Base-by-base conservation (phyloP, 2,888 invertebrate genomes). In the Leptogaster cylindrica region DNA sequence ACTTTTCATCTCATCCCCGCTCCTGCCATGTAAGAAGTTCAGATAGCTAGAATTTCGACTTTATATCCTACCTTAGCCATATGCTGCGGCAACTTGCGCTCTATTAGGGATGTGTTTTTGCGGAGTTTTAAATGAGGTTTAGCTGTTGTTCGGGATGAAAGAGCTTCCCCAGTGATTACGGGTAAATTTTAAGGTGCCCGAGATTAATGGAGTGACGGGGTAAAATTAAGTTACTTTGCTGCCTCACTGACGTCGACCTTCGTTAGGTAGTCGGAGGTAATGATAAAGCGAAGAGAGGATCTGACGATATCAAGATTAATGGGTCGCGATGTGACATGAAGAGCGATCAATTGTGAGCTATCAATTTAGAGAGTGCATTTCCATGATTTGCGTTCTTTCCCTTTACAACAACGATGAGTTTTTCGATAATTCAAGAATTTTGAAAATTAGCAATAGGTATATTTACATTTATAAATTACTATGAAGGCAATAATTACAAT, bases 1-100 rank as follows among this genome's bases (percentile, higher is more conserved):
- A 44, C 68, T 68, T 68, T 51, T 66, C 68, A 68, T 61, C 65
- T 66, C 68, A 68, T 68, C 68, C n/a, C n/a, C n/a, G n/a, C n/a
- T 61, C 46, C 66, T 44, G 20, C 16, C 50, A 46, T 66, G 64
- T 58, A 61, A 61, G 50, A 50, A 68, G 58, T 61, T 51, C 48
- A 66, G 58, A 50, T 68, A 51, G 61, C 61, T 51, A 52, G 50
- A 44, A 41, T 55, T 46, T 61, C 44, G 31, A 46, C 46, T 36
- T 31, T 14, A 33, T 52, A 64, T 51, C 51, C 31, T 51, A 61
- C 65, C 44, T 27, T 61, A 25, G 14, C 27, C 44, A 25, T 27
- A 25, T 55, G 33, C 27, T 31, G 44, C 27, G 41, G 58, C 18
- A 41, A 25, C 58, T 3, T 41, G 39, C 20, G 7, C 61, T 28